Evolutionary conservation across 2,888 invertebrate genomes (phyloP).

Genomic region (Lapara coniferarum): DNA sequence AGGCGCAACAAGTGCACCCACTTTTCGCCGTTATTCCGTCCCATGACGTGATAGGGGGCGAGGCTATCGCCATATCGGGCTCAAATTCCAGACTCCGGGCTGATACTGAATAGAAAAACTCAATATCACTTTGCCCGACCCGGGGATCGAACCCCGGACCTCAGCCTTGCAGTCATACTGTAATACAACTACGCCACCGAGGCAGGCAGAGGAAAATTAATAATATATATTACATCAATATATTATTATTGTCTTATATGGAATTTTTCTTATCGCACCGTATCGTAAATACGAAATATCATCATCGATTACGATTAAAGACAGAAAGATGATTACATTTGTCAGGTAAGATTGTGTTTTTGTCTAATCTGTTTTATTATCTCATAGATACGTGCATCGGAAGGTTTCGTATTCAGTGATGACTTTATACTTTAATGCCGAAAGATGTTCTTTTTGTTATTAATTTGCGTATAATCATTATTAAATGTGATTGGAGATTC

Average conservation of each 20-base stretch:
- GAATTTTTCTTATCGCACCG: conserved; percentile 18
- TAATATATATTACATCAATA: not conserved
- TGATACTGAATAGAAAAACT: too few relatives aligned
- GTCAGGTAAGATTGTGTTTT: conserved; percentile 51
- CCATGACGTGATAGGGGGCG: too few relatives aligned
- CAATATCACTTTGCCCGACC: too few relatives aligned
- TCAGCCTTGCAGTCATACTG: too few relatives aligned
- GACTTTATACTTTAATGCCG: conserved; percentile 41
- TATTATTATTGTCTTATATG: conserved; percentile 10
- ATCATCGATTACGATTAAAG: conserved; percentile 45
- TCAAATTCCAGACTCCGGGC: too few relatives aligned
- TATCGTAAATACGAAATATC: conserved; percentile 24
- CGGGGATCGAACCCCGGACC: too few relatives aligned
- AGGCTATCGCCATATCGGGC: too few relatives aligned
- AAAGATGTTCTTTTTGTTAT: conserved; percentile 41
- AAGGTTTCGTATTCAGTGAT: conserved; percentile 47
- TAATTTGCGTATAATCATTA: conserved; percentile 31
- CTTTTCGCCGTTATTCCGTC: too few relatives aligned
- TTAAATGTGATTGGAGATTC: conserved; percentile 34
- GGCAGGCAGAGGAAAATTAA: too few relatives aligned
- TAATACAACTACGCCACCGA: too few relatives aligned
- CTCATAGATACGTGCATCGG: conserved; percentile 39
- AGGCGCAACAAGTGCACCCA: too few relatives aligned
- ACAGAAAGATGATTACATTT: conserved; percentile 49
- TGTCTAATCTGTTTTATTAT: conserved; percentile 56